Conservation (phyloP, 2,113 vertebrate species). For the Pongo pygmaeus region DNA sequence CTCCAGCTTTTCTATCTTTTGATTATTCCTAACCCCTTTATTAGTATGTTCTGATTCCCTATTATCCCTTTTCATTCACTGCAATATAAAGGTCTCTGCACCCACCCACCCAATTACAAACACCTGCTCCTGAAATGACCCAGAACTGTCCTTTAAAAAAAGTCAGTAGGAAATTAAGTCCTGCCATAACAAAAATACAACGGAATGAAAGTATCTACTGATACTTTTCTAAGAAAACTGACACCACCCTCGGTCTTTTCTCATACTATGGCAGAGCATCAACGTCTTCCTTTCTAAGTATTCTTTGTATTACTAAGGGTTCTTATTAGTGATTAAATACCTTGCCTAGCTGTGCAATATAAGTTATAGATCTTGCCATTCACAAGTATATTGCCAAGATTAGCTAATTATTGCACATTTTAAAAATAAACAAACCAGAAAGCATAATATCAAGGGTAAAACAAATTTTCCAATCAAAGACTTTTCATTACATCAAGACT, state of each 20-base stretch:
- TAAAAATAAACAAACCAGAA: constrained; percentile 52
- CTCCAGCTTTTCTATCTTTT: constrained; percentile 59
- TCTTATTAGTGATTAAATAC: constrained; percentile 60
- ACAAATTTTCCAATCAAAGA: constrained; percentile 17
- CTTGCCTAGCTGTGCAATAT: neutral
- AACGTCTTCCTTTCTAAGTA: constrained; percentile 39
- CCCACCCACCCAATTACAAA: constrained; percentile 57
- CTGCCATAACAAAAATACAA: constrained; percentile 67
- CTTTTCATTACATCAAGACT: constrained; percentile 23
- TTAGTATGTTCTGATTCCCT: constrained; percentile 54
- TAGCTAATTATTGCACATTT: constrained; percentile 41
- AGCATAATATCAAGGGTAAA: constrained; percentile 3
- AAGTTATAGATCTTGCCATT: neutral
- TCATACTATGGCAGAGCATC: constrained; percentile 37
- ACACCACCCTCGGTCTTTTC: neutral
- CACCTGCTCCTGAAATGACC: constrained; percentile 54
- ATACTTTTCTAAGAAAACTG: constrained; percentile 46
- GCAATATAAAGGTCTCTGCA: constrained; percentile 43
- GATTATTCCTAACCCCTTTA: constrained; percentile 58
- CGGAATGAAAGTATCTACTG: constrained; percentile 36
- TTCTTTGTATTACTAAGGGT: neutral
- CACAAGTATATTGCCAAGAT: constrained; percentile 43
- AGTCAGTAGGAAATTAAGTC: constrained; percentile 67
- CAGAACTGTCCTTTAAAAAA: constrained; percentile 58
- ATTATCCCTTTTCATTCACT: constrained; percentile 35